phyloP scores from a whole-genome alignment of 2,888 invertebrate genomes.

The Ochlodes sylvanus region DNA sequence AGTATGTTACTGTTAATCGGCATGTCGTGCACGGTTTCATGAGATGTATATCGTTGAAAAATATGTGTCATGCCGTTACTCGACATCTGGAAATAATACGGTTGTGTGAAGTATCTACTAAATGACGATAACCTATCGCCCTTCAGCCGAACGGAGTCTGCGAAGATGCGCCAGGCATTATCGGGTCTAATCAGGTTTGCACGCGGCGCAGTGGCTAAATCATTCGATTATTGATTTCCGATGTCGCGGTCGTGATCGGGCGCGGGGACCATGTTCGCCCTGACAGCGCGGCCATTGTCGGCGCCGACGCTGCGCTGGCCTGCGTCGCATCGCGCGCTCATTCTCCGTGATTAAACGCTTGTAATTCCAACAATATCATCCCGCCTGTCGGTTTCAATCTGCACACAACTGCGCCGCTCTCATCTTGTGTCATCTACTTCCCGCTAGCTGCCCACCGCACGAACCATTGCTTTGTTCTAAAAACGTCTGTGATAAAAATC shows the following conservation, averaged over 20 bases:
- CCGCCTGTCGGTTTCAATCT: slow-evolving; percentile 76
- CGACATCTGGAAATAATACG: slow-evolving; percentile 66
- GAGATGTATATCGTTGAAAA: slow-evolving; percentile 74
- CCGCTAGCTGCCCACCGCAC: slow-evolving; percentile 50
- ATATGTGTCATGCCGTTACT: slow-evolving; percentile 76
- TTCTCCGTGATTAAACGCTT: slow-evolving; percentile 81
- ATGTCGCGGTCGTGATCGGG: slow-evolving; percentile 84
- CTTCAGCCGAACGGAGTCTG: slow-evolving; percentile 56
- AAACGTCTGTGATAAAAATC: slow-evolving; percentile 40
- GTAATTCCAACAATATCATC: slow-evolving; percentile 82
- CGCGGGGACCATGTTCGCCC: slow-evolving; percentile 72
- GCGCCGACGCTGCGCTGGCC: slow-evolving; percentile 60
- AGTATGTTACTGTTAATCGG: slow-evolving; percentile 70
- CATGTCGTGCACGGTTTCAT: slow-evolving; percentile 67
- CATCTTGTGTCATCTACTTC: slow-evolving; percentile 63
- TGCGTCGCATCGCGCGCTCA: slow-evolving; percentile 66
- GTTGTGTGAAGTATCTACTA: slow-evolving; percentile 64
- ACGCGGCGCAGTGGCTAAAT: slow-evolving; percentile 84
- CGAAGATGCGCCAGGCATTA: slow-evolving; percentile 74
- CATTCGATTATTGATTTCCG: slow-evolving; percentile 84
- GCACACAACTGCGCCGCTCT: slow-evolving; percentile 53
- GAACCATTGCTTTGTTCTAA: slow-evolving; percentile 50
- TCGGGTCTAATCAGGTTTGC: slow-evolving; percentile 84
- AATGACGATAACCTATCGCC: slow-evolving; percentile 78
- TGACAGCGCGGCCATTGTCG: slow-evolving; percentile 80